These are phyloP conservation scores for Larimichthys polyactis DNA, from an alignment of 2,113 vertebrate genomes.

Conservation along the genomic window DNA sequence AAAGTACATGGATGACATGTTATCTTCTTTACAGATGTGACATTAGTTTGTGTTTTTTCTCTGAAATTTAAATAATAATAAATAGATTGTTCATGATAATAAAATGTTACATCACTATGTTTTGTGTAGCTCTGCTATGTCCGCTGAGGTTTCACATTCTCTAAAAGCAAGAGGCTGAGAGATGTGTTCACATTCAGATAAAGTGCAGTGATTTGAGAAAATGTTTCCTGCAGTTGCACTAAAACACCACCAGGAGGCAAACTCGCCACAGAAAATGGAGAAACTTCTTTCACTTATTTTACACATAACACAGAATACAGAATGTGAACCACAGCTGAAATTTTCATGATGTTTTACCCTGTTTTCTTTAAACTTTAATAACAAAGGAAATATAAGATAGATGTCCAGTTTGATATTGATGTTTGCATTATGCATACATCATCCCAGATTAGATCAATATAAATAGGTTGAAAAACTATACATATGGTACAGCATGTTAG, in stretches of 20 bases:
- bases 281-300: background rate
- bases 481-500: background rate
- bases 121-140: background rate
- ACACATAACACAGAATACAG: background rate
- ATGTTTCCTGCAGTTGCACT: constrained; percentile 14
- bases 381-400: background rate
- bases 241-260: constrained; percentile 49
- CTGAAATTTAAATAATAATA: background rate
- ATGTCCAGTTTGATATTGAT: background rate
- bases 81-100: background rate
- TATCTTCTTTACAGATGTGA: background rate
- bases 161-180: background rate
- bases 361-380: background rate
- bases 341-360: background rate
- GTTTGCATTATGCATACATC: background rate
- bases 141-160: background rate
- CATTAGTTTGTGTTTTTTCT: background rate
- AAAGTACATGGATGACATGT: background rate
- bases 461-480: background rate
- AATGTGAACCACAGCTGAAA: constrained; percentile 10
- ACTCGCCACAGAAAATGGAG: background rate
- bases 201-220: background rate
- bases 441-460: background rate
- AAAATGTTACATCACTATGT: background rate
- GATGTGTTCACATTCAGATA: background rate